Evolutionary conservation across 2,797 vertebrate species (phyloP).

Genomic region (Gastrophryne carolinensis): DNA sequence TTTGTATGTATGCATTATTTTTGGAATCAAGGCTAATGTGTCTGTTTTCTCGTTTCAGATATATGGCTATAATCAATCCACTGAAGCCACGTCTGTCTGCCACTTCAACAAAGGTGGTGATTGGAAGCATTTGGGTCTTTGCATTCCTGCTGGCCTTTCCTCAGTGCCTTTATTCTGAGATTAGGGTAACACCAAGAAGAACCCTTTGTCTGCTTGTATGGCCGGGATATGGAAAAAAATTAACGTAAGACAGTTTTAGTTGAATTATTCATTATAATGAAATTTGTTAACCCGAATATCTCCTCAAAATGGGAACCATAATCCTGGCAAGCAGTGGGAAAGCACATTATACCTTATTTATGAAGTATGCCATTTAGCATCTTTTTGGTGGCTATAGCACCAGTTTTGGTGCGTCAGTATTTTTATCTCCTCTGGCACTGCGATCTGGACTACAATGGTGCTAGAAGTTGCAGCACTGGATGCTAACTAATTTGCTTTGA

Average conservation of each 20-base stretch:
- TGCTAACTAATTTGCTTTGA: too few relatives aligned
- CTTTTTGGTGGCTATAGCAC: too few relatives aligned
- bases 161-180: constrained; percentile 91
- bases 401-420: too few relatives aligned
- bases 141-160: constrained; percentile 92
- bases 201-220: constrained; percentile 91
- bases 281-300: background rate
- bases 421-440: too few relatives aligned
- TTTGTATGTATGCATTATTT: too few relatives aligned
- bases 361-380: background rate
- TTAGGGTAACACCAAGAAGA: constrained; percentile 74
- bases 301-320: background rate
- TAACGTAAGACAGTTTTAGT: constrained; percentile 80
- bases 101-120: constrained; percentile 86
- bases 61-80: constrained; percentile 97
- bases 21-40: too few relatives aligned
- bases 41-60: constrained; percentile 69
- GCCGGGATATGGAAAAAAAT: constrained; percentile 81
- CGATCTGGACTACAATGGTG: too few relatives aligned
- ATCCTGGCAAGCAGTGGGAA: background rate
- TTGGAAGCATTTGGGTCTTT: constrained; percentile 90
- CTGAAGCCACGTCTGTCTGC: constrained; percentile 92
- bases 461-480: too few relatives aligned
- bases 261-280: background rate
- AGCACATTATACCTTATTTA: background rate